Evolutionary conservation across 1,140 invertebrate genomes (phyloP).

Genomic region (Macrobrachium nipponense): DNA sequence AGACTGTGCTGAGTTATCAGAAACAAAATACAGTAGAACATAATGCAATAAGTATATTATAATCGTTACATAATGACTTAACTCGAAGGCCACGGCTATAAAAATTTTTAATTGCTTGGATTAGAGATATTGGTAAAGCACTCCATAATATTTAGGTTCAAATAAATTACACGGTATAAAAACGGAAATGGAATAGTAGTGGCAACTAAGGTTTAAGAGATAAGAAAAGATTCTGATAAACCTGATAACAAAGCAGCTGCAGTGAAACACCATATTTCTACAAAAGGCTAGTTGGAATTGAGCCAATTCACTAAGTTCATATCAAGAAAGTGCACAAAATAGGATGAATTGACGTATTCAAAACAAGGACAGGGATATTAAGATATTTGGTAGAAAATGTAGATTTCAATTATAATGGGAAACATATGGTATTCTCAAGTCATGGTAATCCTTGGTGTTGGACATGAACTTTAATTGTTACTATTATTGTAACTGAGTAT

Average conservation of each 20-base stretch:
- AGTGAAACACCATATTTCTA: slow-evolving; percentile 10
- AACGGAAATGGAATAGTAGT: too few relatives aligned
- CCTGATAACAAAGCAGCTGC: too few relatives aligned
- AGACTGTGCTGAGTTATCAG: slow-evolving; percentile 33
- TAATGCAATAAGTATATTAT: slow-evolving; percentile 4
- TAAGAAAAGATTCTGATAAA: too few relatives aligned
- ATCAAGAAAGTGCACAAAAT: slow-evolving; percentile 50
- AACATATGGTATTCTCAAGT: too few relatives aligned
- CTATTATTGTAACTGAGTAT: background rate
- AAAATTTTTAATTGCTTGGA: background rate
- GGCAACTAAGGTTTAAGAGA: too few relatives aligned
- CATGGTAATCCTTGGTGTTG: slow-evolving; percentile 14
- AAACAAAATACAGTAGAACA: background rate
- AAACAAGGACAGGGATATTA: slow-evolving; percentile 29
- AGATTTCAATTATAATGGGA: too few relatives aligned
- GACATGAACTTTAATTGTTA: too few relatives aligned
- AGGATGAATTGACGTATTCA: slow-evolving; percentile 35
- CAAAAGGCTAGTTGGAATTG: slow-evolving; percentile 38
- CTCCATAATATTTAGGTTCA: too few relatives aligned
- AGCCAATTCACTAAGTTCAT: slow-evolving; percentile 38
- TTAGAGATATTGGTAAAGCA: too few relatives aligned
- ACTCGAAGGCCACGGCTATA: background rate
- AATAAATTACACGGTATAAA: too few relatives aligned
- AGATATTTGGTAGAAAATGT: slow-evolving; percentile 32
- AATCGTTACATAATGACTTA: background rate